Conservation (phyloP, 2,113 vertebrate species). For the Mellivora capensis region DNA sequence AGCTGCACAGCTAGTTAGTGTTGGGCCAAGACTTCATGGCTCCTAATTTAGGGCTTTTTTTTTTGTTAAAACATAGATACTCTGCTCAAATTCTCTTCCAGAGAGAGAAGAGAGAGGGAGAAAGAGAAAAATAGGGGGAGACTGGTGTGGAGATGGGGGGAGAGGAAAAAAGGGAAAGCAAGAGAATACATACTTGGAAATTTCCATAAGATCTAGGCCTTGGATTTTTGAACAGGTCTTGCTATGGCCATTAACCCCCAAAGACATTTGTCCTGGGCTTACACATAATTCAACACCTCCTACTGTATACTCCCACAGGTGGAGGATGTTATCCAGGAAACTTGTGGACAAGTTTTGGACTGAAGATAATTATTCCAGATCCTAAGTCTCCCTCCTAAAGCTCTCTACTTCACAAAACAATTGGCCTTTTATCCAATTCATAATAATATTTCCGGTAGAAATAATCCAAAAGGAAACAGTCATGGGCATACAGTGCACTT, state of each 20-base stretch:
- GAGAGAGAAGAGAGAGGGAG: background rate
- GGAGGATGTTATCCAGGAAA: background rate
- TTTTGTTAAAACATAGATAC: background rate
- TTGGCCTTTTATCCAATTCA: background rate
- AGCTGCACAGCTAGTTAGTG: background rate
- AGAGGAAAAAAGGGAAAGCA: background rate
- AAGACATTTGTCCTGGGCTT: background rate
- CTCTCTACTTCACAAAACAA: background rate
- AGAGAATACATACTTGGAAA: background rate
- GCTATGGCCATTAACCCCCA: background rate
- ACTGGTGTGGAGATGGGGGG: background rate
- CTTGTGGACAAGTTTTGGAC: background rate
- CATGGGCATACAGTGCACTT: background rate
- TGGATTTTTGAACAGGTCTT: background rate
- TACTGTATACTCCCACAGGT: background rate
- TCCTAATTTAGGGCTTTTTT: background rate
- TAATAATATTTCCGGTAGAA: background rate
- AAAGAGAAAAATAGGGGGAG: background rate
- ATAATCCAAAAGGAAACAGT: background rate
- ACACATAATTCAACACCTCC: background rate
- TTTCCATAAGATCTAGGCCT: background rate
- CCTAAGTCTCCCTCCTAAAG: background rate
- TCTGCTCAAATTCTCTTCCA: background rate
- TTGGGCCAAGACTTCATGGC: background rate
- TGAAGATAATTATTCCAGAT: background rate